Evolutionary conservation across 2,797 vertebrate genomes (phyloP), one percentile per base, ranked within the genome.

Genomic region (Gobio occitaniae): DNA sequence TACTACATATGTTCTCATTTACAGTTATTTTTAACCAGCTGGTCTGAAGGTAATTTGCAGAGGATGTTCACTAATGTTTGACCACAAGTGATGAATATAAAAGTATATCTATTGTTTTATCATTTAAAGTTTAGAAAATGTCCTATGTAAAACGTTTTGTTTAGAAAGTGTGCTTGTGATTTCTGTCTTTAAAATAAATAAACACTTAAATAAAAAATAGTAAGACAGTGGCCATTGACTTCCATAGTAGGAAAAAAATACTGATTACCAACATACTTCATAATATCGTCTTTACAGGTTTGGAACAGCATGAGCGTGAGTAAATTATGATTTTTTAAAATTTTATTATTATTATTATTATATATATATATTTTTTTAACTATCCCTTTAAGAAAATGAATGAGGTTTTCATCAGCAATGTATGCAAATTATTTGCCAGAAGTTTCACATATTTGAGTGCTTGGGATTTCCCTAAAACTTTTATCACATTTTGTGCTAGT

Each of bases 381-480:
- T 44, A 44, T 44, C 44, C 44, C 10, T 9, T 12, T 15, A 25
- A 38, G 12, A 6, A 69, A 80, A 38, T 2, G 0, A 48, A 44
- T 44, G 25, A 25, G 47, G 47, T 48, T 76, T 11, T 66, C 10
- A 25, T 41, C 10, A 54, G 21, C n/a, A 76, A 38, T 68, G 10
- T 52, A 76, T 76, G 44, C 61, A 76, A 52, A 54, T 76, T 2
- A 66, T 78, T 63, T 63, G 38, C 59, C 38, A 78, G 76, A 78
- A 47, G 76, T 63, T 63, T 44, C 36, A 9, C 9, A 21, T 6
- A 54, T 32, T 66, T 79, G 59, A 8, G 3, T 48, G 32, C 66
- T 76, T 41, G 82, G 61, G 82, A 76, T 29, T 83, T 68, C 82
- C 72, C 61, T 54, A 38, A 54, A 50, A 1, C 25, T 6, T 76